Percentiles rank a stretch among this genome's conserved stretches.
Conservation (phyloP, 2,888 invertebrate genomes). For the Celastrina argiolus region DNA sequence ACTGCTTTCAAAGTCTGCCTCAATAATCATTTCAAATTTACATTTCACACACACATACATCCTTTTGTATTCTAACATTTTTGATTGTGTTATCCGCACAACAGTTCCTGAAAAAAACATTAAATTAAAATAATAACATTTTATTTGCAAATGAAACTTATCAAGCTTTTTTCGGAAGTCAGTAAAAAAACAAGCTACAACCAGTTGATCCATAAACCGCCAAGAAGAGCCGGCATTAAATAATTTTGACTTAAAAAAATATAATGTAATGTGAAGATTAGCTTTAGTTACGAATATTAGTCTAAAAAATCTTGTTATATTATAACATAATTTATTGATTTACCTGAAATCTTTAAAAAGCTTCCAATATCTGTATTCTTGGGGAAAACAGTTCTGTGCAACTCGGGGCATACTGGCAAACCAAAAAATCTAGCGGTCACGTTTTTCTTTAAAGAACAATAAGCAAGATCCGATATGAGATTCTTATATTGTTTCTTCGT, state of each 20-base stretch:
- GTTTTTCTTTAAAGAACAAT: slow-evolving; percentile 77
- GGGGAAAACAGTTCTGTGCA: slow-evolving; percentile 82
- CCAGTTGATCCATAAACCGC: no score
- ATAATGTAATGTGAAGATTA: no score
- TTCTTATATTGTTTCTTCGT: slow-evolving; percentile 57
- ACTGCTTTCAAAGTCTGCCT: slow-evolving; percentile 83
- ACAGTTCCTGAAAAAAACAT: slow-evolving; percentile 80
- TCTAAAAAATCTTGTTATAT: no score
- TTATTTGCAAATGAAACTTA: no score
- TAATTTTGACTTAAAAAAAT: no score
- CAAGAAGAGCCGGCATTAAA: no score
- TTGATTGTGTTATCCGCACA: slow-evolving; percentile 84
- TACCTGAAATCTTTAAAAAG: slow-evolving; percentile 86
- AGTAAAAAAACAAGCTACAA: no score
- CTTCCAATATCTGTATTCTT: slow-evolving; percentile 18
- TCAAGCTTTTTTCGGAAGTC: no score
- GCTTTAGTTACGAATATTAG: no score
- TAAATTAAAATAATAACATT: no score
- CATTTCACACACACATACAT: slow-evolving; percentile 88
- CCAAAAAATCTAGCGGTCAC: slow-evolving; percentile 82
- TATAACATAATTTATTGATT: not conserved
- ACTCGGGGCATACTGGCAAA: slow-evolving; percentile 83
- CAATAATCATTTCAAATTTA: slow-evolving; percentile 79
- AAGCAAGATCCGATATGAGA: slow-evolving; percentile 46
- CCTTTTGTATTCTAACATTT: slow-evolving; percentile 86